Conservation (phyloP, 1,140 invertebrate species). For the Phymastichus coffea region DNA sequence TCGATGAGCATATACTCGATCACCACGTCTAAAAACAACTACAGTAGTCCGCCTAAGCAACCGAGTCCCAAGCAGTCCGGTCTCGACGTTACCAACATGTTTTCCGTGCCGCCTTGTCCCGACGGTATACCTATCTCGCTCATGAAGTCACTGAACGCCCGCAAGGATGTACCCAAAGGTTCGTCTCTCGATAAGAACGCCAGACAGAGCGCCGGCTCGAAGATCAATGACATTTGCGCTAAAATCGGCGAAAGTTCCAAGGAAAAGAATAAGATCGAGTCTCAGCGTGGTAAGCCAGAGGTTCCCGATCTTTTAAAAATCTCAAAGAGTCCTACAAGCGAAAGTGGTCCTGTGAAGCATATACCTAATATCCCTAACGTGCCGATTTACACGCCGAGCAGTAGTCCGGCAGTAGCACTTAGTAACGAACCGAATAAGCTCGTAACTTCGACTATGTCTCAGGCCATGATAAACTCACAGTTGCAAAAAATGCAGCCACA, state of each 20-base stretch:
- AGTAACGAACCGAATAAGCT: constrained; percentile 33
- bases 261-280: constrained; percentile 48
- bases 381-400: constrained; percentile 48
- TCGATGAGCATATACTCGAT: constrained; percentile 45
- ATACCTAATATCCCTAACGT: constrained; percentile 50
- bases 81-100: constrained; percentile 22
- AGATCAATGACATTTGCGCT: constrained; percentile 54
- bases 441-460: constrained; percentile 31
- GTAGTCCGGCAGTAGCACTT: constrained; percentile 2
- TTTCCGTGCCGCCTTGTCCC: constrained; percentile 48
- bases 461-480: neutral
- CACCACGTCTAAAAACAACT: constrained; percentile 38
- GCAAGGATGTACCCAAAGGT: constrained; percentile 47
- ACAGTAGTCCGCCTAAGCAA: constrained; percentile 10
- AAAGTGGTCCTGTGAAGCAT: constrained; percentile 34
- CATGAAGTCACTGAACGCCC: constrained; percentile 43
- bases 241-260: constrained; percentile 54
- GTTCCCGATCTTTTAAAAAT: constrained; percentile 52
- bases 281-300: constrained; percentile 40
- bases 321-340: constrained; percentile 32
- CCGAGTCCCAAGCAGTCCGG: constrained; percentile 1
- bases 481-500: constrained; percentile 13
- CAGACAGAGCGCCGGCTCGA: constrained; percentile 49
- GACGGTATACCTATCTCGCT: constrained; percentile 52
- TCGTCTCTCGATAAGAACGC: constrained; percentile 45